phyloP scores from a whole-genome alignment of 2,113 vertebrate species.

The Cyanoderma ruficeps region DNA sequence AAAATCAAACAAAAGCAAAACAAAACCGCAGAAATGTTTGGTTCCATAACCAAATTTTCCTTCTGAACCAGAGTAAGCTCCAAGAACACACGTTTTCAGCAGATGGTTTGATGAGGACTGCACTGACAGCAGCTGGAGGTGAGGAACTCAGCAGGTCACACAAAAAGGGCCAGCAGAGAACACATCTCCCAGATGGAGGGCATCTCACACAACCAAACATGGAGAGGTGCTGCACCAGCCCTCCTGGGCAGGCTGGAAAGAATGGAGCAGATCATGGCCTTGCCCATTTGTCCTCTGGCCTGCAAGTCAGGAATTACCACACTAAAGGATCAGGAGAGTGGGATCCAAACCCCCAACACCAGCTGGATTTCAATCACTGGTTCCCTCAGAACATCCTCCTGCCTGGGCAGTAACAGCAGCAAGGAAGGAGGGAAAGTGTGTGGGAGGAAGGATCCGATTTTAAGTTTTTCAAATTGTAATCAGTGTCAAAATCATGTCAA shows the following conservation, averaged over 20 bases:
- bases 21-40: not conserved
- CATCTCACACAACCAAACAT: rapidly evolving
- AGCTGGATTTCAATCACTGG: not conserved
- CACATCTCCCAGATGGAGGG: not conserved
- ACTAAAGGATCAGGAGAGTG: not conserved
- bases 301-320: not conserved
- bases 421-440: not conserved
- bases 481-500: not conserved
- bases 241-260: not conserved
- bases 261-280: not conserved
- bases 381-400: not conserved
- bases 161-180: not conserved
- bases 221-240: not conserved
- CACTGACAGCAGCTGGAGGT: not conserved
- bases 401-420: not conserved
- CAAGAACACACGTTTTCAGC: not conserved
- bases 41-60: not conserved
- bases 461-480: not conserved
- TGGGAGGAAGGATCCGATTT: not conserved
- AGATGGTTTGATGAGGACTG: not conserved
- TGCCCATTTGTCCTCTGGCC: not conserved
- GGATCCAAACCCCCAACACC: not conserved
- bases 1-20: not conserved
- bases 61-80: not conserved
- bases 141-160: not conserved